Evolutionary conservation across 1,140 invertebrate species (phyloP).

Genomic region (Phortica variegata): DNA sequence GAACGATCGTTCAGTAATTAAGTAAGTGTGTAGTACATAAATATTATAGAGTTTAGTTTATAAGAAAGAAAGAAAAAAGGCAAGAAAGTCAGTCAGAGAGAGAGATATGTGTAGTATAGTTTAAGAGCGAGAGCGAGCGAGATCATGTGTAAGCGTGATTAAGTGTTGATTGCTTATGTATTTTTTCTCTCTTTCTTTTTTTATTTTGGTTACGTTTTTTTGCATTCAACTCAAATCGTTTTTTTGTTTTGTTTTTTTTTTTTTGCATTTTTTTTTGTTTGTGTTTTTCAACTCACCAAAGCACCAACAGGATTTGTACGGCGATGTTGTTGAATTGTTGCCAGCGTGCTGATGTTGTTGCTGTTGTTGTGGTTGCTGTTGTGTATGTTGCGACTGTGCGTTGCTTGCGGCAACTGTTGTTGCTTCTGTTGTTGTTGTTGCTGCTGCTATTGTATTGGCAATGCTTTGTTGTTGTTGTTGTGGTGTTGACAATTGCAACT

Average conservation of each 20-base stretch:
- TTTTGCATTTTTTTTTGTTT: conserved; percentile 21
- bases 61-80: too few relatives aligned
- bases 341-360: conserved; percentile 4
- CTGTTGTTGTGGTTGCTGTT: conserved; percentile 8
- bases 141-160: conserved; percentile 25
- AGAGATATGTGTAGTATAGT: conserved; percentile 31
- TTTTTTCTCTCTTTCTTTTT: conserved; percentile 1
- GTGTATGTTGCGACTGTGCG: conserved; percentile 15
- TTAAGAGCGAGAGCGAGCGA: conserved; percentile 21
- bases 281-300: conserved; percentile 49
- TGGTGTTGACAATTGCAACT: too few relatives aligned
- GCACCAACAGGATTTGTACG: conserved; percentile 54
- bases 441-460: conserved; percentile 36
- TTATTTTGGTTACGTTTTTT: conserved; percentile 41
- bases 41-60: too few relatives aligned
- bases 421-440: conserved; percentile 20
- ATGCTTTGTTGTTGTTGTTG: conserved; percentile 26
- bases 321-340: conserved; percentile 14
- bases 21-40: too few relatives aligned
- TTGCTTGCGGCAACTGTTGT: conserved; percentile 6
- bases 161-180: not conserved
- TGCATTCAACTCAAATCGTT: too few relatives aligned
- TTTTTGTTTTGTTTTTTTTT: conserved; percentile 4
- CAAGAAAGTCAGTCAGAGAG: too few relatives aligned
- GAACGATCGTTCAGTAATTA: too few relatives aligned